Evolutionary conservation across 2,888 invertebrate species (phyloP).

Genomic region (Calephelis perditalis): DNA sequence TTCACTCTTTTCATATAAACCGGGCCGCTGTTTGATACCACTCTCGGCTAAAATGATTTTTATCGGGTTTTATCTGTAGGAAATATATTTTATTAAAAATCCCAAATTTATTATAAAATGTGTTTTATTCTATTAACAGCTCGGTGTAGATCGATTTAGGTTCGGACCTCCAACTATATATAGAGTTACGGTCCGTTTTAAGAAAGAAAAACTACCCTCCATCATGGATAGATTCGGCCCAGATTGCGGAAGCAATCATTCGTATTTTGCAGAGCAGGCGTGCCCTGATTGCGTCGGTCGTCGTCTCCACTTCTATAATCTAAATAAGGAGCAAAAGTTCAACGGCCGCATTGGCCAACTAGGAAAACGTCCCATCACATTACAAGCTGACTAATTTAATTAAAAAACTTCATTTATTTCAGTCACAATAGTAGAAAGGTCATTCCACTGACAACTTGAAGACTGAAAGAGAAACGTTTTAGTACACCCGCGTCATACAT

Average conservation of each 20-base stretch:
- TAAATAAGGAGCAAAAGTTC: constrained; percentile 78
- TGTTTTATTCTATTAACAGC: too few species aligned
- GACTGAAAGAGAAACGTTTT: background rate
- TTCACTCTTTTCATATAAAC: too few species aligned
- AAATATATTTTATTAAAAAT: too few species aligned
- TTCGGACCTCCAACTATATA: too few species aligned
- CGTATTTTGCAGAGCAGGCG: constrained; percentile 59
- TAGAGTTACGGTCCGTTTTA: background rate
- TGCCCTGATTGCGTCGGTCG: constrained; percentile 58
- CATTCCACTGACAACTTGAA: constrained; percentile 6
- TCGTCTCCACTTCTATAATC: constrained; percentile 72
- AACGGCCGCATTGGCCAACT: constrained; percentile 60
- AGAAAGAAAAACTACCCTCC: constrained; percentile 14
- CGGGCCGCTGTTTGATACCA: too few species aligned
- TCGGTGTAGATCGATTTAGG: too few species aligned
- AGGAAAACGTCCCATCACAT: constrained; percentile 55
- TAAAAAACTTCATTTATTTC: constrained; percentile 4
- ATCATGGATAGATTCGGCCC: constrained; percentile 40
- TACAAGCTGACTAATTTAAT: constrained; percentile 24
- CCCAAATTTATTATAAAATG: too few species aligned
- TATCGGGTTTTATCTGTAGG: too few species aligned
- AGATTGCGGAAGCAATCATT: constrained; percentile 64
- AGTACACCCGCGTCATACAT: background rate
- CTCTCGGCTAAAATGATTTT: too few species aligned
- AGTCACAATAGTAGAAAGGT: constrained; percentile 10